Evolutionary conservation across 2,797 vertebrate genomes (phyloP), one percentile per base, ranked within the genome.

Genomic region (Coluber constrictor): DNA sequence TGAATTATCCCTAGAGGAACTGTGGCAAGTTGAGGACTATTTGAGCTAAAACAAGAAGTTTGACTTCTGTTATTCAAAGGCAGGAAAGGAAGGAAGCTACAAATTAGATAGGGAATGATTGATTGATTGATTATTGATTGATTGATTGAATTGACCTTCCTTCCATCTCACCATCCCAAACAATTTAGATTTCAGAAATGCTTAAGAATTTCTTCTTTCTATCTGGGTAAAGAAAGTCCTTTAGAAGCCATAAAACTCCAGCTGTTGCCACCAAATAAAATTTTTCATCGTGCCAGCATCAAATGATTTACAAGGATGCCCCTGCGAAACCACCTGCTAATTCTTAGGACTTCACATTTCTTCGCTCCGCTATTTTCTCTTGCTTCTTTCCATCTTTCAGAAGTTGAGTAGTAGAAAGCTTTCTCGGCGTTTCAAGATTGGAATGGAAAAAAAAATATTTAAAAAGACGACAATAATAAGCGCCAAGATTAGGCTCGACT

Each of bases 241-340:
- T n/a, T 92, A 86, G 54, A 95, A 92, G 9, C 29, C 7, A 9
- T 56, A 70, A 61, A 90, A 90, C 94, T 94, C 61, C 90, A 95
- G 90, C 70, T 12, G 0, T 18, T 92, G 4, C 0, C 86, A 70
- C 37, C 47, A 89, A 94, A 63, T 1, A 27, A 51, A 95, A 94
- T 87, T 1, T 1, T 29, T 83, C 83, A 20, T 43, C 91, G 63
- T 86, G 90, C 88, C 90, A 96, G 88, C 90, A 3, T 59, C 83
- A 9, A 57, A 87, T 66, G 5, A 94, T 4, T 0, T 0, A 10
- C 79, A 93, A 59, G 56, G 87, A 88, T 74, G 91, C 27, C 56
- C 95, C 96, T 86, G 43, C 10, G 57, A 92, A 93, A 59, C 51
- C 92, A 13, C 12, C 0, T 2, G 6, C 57, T 3, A 12, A 87